These are phyloP conservation scores for Platyscapa corneri DNA, from an alignment of 1,140 invertebrate species.

Conservation along the genomic window DNA sequence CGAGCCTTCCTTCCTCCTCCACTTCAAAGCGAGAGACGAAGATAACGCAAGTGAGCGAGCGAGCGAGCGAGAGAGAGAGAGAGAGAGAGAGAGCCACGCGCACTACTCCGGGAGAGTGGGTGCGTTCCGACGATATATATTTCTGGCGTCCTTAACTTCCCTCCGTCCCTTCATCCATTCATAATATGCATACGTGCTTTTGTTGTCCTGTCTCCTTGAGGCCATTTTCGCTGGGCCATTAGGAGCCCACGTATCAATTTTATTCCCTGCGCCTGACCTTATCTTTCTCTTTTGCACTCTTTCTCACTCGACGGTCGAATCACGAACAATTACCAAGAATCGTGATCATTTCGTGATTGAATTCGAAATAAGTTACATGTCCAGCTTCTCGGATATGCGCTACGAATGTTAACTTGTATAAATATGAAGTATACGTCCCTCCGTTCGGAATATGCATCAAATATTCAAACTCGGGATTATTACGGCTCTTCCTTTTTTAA, in stretches of 20 bases:
- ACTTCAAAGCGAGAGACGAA: background rate
- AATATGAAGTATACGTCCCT: background rate
- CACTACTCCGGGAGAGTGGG: slow-evolving; percentile 61
- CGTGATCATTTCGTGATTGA: slow-evolving; percentile 30
- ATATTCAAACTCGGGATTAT: slow-evolving; percentile 44
- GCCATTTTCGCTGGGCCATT: slow-evolving; percentile 68
- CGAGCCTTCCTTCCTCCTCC: background rate
- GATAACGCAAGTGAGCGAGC: background rate
- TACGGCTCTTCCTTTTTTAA: slow-evolving; percentile 12
- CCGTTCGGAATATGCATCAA: background rate
- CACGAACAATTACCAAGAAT: slow-evolving; percentile 11
- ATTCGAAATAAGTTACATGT: slow-evolving; percentile 26
- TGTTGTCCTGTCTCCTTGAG: slow-evolving; percentile 66
- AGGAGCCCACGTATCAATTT: slow-evolving; percentile 72
- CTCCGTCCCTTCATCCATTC: slow-evolving; percentile 67
- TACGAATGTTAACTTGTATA: background rate
- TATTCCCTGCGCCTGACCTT: slow-evolving; percentile 53
- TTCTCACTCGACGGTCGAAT: slow-evolving; percentile 36
- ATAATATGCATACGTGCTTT: slow-evolving; percentile 70
- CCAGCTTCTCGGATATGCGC: background rate
- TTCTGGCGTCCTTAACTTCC: slow-evolving; percentile 66
- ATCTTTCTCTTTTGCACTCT: background rate
- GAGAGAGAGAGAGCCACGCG: slow-evolving; percentile 18
- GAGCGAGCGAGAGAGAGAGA: background rate
- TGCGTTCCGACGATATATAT: slow-evolving; percentile 67